Conservation (phyloP, 2,113 vertebrate genomes). For the Lasiurus borealis region DNA sequence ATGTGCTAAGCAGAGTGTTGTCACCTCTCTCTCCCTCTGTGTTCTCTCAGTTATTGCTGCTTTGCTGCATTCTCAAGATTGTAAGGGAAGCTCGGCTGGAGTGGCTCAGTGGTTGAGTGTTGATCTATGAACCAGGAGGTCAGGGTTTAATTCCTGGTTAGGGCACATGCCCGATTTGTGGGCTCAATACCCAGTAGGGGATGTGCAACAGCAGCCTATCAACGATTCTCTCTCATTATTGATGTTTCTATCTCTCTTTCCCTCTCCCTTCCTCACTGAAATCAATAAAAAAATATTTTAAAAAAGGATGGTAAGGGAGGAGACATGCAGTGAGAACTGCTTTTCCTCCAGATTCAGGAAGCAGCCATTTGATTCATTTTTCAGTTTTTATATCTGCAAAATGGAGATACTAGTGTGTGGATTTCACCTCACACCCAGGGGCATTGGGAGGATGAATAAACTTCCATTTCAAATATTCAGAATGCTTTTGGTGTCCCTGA, state of each 20-base stretch:
- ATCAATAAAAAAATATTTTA: too few species aligned
- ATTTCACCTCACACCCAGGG: background rate
- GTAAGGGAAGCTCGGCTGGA: background rate
- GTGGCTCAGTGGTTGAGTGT: too few species aligned
- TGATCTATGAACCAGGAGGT: too few species aligned
- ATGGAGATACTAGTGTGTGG: background rate
- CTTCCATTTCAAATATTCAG: background rate
- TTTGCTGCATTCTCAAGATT: background rate
- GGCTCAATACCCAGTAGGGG: too few species aligned
- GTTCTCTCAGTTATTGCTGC: background rate
- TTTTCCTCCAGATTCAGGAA: background rate
- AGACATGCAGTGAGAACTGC: background rate
- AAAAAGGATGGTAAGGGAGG: background rate
- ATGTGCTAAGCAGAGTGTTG: background rate
- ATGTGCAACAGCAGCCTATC: too few species aligned
- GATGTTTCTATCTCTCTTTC: too few species aligned
- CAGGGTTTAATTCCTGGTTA: too few species aligned
- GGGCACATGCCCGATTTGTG: too few species aligned
- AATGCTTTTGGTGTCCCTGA: background rate
- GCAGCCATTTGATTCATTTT: background rate
- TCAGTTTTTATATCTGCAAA: slow-evolving; percentile 32
- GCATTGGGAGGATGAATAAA: background rate
- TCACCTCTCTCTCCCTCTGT: background rate
- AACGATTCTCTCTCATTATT: too few species aligned
- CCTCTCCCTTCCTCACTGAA: too few species aligned